phyloP scores from a whole-genome alignment of 2,888 invertebrate genomes.

The Eumacrocentrus americanus region DNA sequence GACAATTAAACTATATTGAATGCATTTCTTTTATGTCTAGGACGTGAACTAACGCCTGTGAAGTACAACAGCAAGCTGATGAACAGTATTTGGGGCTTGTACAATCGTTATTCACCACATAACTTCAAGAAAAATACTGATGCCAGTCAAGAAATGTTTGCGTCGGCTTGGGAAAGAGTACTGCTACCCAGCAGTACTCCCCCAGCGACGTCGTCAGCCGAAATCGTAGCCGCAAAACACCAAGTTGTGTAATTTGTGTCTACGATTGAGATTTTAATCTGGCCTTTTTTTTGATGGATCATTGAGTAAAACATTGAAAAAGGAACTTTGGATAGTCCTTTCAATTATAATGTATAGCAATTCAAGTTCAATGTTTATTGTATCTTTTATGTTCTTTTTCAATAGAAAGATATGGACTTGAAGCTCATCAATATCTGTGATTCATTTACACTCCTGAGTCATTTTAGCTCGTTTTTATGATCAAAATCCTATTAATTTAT shows the following conservation, averaged over 20 bases:
- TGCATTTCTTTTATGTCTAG: conserved; percentile 55
- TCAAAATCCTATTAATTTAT: no score
- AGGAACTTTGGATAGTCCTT: no score
- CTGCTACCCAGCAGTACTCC: conserved; percentile 19
- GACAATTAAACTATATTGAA: conserved; percentile 30
- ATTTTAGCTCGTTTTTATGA: no score
- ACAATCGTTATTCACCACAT: conserved; percentile 87
- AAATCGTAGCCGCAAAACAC: conserved; percentile 31
- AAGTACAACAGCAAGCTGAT: conserved; percentile 87
- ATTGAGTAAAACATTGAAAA: no score
- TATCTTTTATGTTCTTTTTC: no score
- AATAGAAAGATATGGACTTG: no score
- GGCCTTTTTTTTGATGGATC: no score
- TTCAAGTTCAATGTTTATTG: no score
- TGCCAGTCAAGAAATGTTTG: conserved; percentile 59
- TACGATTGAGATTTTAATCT: no score
- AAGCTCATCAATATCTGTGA: no score
- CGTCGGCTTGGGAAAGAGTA: conserved; percentile 56
- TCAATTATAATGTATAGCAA: no score
- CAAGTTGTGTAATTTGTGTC: neutral
- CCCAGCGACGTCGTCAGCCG: conserved; percentile 23
- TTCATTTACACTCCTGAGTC: no score
- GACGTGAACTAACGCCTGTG: conserved; percentile 70
- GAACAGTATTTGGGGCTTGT: conserved; percentile 92
- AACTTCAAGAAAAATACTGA: conserved; percentile 83